phyloP scores from a whole-genome alignment of 2,797 vertebrate species.

The Argyrosomus regius region DNA sequence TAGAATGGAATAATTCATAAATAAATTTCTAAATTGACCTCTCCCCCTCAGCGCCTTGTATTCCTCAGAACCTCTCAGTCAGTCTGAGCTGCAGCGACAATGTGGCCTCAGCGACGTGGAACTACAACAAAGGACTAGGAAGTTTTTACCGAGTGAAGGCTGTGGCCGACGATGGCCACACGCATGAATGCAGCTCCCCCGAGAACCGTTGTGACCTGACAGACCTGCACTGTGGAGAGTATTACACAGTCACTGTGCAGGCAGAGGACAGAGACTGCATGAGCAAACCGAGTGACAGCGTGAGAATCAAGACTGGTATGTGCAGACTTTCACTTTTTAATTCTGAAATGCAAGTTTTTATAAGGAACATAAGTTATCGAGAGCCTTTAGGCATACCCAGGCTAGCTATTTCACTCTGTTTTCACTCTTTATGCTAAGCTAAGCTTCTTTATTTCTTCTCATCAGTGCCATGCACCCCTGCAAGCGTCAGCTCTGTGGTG shows the following conservation, averaged over 20 bases:
- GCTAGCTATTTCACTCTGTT: not conserved
- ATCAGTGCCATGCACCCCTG: slow-evolving; percentile 83
- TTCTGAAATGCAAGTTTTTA: not conserved
- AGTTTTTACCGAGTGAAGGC: slow-evolving; percentile 79
- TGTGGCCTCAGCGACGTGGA: slow-evolving; percentile 81
- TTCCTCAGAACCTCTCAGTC: slow-evolving; percentile 74
- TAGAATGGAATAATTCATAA: not conserved
- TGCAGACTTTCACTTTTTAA: not conserved
- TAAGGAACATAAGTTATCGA: not conserved
- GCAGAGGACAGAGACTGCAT: slow-evolving; percentile 78
- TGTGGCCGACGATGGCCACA: slow-evolving; percentile 50
- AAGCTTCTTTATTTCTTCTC: slow-evolving; percentile 3
- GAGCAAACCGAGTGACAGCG: slow-evolving; percentile 74
- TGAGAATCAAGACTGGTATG: slow-evolving; percentile 82
- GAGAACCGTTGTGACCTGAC: slow-evolving; percentile 75
- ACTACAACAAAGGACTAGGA: slow-evolving; percentile 62
- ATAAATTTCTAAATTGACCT: not conserved
- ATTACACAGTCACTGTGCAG: slow-evolving; percentile 77
- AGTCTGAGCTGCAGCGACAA: slow-evolving; percentile 80
- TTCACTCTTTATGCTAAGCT: not conserved
- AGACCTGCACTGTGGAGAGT: slow-evolving; percentile 79
- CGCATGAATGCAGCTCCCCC: slow-evolving; percentile 60
- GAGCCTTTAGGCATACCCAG: not conserved
- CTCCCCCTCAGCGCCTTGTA: slow-evolving; percentile 78
- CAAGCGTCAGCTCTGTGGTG: slow-evolving; percentile 59